phyloP scores from a whole-genome alignment of 2,888 invertebrate species.

The Phengaris alcon region DNA sequence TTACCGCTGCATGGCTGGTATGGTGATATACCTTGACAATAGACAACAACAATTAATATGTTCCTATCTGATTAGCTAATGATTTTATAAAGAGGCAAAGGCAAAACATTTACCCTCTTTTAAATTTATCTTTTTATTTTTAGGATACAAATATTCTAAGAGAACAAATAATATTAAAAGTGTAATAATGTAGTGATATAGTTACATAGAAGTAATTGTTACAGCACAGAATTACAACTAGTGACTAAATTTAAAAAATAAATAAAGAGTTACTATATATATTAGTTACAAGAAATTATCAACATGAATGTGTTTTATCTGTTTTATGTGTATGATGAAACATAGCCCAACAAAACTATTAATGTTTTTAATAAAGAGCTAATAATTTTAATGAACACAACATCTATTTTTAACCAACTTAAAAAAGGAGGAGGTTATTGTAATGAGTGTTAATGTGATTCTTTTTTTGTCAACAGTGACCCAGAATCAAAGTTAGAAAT shows the following conservation, averaged over 20 bases:
- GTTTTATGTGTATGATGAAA: constrained; percentile 13
- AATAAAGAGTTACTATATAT: not conserved
- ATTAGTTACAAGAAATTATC: constrained; percentile 6
- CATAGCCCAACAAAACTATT: not conserved
- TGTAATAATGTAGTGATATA: not conserved
- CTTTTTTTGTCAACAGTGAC: too few species aligned
- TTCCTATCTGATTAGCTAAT: not conserved
- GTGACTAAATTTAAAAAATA: not conserved
- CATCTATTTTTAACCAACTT: too few species aligned
- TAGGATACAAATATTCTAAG: not conserved
- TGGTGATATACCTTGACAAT: constrained; percentile 13
- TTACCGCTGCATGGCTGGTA: constrained; percentile 10
- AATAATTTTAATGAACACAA: not conserved
- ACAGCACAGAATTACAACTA: not conserved
- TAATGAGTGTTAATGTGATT: too few species aligned
- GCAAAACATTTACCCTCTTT: not conserved
- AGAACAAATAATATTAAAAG: not conserved
- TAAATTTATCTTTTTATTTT: not conserved
- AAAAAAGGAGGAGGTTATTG: too few species aligned
- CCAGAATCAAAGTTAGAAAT: too few species aligned
- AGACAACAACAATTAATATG: not conserved
- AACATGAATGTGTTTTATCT: constrained; percentile 8
- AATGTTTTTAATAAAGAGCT: not conserved
- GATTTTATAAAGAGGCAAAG: constrained; percentile 6
- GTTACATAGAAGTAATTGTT: not conserved